Conservation (phyloP, 1,140 invertebrate species). For the Lepidurus couesii region DNA sequence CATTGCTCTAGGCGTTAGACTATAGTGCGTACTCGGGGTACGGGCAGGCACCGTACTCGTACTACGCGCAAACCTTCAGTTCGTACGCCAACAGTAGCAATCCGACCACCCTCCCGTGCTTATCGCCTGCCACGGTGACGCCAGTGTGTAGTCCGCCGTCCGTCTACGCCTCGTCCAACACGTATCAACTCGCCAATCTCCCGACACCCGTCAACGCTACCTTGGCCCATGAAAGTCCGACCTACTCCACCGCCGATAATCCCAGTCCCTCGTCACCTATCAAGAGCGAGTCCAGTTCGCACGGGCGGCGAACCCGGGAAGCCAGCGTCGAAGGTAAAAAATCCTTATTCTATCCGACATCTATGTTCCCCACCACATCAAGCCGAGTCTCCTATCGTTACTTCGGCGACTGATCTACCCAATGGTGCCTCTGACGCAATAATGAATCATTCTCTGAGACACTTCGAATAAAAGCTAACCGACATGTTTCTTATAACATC, state of each 20-base stretch:
- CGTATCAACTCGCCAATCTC: conserved; percentile 28
- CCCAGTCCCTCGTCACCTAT: conserved; percentile 27
- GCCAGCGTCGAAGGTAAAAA: conserved; percentile 25
- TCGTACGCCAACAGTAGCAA: conserved; percentile 35
- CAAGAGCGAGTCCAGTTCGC: conserved; percentile 24
- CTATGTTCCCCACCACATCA: not conserved
- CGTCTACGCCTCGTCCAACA: not conserved
- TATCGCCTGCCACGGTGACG: conserved; percentile 23
- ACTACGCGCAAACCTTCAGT: conserved; percentile 39
- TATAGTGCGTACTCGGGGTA: conserved; percentile 39
- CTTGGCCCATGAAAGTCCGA: conserved; percentile 29
- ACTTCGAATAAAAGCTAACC: no score
- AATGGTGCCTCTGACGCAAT: no score
- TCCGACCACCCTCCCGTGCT: conserved; percentile 22
- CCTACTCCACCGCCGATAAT: conserved; percentile 28
- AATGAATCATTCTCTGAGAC: no score
- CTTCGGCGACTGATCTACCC: no score
- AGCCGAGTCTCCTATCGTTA: no score
- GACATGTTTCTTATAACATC: no score
- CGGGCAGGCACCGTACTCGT: conserved; percentile 39
- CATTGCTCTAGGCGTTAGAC: conserved; percentile 37
- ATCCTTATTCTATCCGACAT: not conserved
- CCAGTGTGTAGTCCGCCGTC: conserved; percentile 23
- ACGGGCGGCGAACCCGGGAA: conserved; percentile 26
- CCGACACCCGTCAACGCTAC: conserved; percentile 16